Conservation (phyloP, 2,888 invertebrate species). For the Sinohyriopsis cumingii region DNA sequence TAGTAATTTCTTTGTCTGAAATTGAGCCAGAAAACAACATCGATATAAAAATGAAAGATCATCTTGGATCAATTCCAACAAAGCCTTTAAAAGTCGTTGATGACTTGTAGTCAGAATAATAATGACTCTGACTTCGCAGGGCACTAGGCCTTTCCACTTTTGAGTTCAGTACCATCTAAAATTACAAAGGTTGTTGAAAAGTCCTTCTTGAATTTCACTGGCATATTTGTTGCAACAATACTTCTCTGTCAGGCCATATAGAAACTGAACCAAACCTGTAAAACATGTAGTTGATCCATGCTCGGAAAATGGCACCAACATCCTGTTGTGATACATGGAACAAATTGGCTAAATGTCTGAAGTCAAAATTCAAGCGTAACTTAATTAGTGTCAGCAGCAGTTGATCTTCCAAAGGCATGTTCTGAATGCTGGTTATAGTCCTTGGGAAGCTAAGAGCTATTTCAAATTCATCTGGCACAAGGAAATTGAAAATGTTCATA, state of each 20-base stretch:
- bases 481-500: too few species aligned
- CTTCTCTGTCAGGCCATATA: constrained; percentile 26
- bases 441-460: constrained; percentile 3
- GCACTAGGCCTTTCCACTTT: constrained; percentile 22
- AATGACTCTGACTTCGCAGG: constrained; percentile 19
- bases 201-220: constrained; percentile 11
- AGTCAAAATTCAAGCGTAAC: constrained; percentile 18
- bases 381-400: constrained; percentile 22
- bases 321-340: too few species aligned
- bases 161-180: constrained; percentile 33
- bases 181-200: constrained; percentile 21
- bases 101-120: constrained; percentile 39
- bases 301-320: constrained; percentile 19
- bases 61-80: constrained; percentile 27
- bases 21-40: constrained; percentile 20
- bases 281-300: constrained; percentile 31
- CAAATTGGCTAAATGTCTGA: constrained; percentile 9
- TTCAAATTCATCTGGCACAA: constrained; percentile 6
- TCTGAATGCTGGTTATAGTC: constrained; percentile 8
- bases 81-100: constrained; percentile 27
- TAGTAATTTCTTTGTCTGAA: constrained; percentile 28
- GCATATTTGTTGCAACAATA: constrained; percentile 25
- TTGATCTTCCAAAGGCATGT: constrained; percentile 17
- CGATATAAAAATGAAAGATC: constrained; percentile 30
- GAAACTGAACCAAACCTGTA: constrained; percentile 24